A percentile compares a stretch with the other conserved stretches of the same genome.
Evolutionary conservation across 2,888 invertebrate genomes (phyloP).

Genomic region (Atrina japonica): DNA sequence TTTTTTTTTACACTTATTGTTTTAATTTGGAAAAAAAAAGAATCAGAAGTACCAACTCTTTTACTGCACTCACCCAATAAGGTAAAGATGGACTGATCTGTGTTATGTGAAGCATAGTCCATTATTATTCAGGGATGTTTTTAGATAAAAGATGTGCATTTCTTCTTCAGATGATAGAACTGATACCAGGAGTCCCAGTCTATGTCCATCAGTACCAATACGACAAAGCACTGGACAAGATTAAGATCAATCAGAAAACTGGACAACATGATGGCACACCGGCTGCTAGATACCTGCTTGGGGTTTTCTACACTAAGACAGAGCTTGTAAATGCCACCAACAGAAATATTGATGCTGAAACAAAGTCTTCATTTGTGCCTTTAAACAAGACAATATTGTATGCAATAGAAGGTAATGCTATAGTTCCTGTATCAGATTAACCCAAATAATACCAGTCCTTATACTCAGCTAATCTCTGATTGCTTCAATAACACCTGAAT

Average conservation of each 20-base stretch:
- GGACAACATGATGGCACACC: conserved; percentile 2
- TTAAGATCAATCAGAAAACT: conserved; percentile 1
- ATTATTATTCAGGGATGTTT: no score
- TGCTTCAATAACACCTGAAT: no score
- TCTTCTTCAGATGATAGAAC: neutral
- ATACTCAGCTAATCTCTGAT: no score
- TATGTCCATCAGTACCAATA: conserved; percentile 1
- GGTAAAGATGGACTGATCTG: no score
- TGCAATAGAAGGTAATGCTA: conserved; percentile 9
- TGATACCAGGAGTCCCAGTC: neutral
- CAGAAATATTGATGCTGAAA: neutral
- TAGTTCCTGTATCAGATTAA: no score
- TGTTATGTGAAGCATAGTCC: no score
- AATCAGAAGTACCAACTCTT: no score
- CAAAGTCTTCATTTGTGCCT: neutral
- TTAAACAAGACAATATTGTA: neutral
- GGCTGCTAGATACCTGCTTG: conserved; percentile 3
- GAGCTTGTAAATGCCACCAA: neutral
- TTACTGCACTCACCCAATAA: no score
- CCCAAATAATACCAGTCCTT: no score
- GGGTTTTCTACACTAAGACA: neutral
- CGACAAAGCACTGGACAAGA: neutral
- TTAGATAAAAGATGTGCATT: no score
- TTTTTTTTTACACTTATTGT: no score
- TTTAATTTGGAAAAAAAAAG: no score